Base-by-base conservation (phyloP, 2,113 vertebrate species). In the Forbesichthys papilliferus region DNA sequence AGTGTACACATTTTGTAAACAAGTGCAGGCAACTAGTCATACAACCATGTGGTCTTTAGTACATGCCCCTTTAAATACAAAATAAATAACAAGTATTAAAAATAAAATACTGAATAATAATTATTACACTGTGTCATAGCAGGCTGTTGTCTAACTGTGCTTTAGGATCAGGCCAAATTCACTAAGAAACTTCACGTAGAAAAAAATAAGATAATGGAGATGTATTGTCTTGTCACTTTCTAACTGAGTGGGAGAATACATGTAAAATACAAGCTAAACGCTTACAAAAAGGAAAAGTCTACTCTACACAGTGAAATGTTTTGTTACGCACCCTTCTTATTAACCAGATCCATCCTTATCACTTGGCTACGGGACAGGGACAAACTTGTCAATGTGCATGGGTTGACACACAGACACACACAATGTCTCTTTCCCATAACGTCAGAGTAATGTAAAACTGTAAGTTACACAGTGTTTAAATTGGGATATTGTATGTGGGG, bases 261-360 rank as follows among this genome's bases (percentile, higher is more conserved):
- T 51, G 3, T 51, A 12, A 51, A 51, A 51, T 51, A 1, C 13
- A 12, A 51, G 10, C 11, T 51, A 4, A 51, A 51, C 49, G 49
- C 49, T 51, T 51, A 42, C 36, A 6, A 42, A 42, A 42, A 42
- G 36, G 36, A 42, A 42, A 42, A 42, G 36, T 42, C 36, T 42
- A 12, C 49, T 42, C 4, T 42, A 12, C 49, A 52, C 33, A 12
- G 13, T 9, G 4, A 60, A 64, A 9, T 68, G 62, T 58, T 18
- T 46, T 8, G 53, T 57, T 49, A 11, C 49, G 57, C 46, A 33
- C 66, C 69, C 66, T 58, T 61, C 54, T 69, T 60, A 49, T 53
- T 53, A 69, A 73, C 53, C 77, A 77, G 71, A 64, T 51, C 48
- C 46, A 3, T 10, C 74, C 73, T 78, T 80, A 79, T 86, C 84